Base-by-base conservation (phyloP, 2,797 vertebrate genomes). In the Alca torda region DNA sequence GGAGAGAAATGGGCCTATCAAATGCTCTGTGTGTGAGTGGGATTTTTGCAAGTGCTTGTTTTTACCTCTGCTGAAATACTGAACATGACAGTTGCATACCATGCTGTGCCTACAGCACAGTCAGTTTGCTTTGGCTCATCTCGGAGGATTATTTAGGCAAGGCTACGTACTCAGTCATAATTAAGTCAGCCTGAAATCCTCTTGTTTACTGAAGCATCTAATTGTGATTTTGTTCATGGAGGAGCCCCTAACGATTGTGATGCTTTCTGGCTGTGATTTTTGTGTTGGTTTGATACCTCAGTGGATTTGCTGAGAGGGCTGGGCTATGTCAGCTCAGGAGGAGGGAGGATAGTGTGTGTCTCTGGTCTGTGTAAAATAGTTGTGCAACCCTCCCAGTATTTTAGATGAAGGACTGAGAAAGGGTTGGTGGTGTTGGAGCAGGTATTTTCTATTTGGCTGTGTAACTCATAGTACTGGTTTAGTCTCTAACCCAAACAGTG, bases 171-270 rank as follows among this genome's bases (percentile, higher is more conserved):
- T 84, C 88, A 92, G 63, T 87, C 77, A 82, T 84, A 87, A 94
- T 73, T 87, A 93, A 93, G 70, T 77, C 95, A 82, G 68, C 78
- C 87, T 95, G 84, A 96, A 94, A 93, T 92, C 84, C 81, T 84
- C 74, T 79, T 90, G 90, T 84, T 92, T 96, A 93, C 88, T 87
- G 90, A 93, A 60, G 74, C 89, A 82, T 93, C 86, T 93, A 75
- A 86, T 84, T 87, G 69, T 75, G 61, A 79, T 76, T 89, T 93
- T 69, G 17, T 31, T 96, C 28, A 5, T 88, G 70, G 70, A 93
- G 67, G 46, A 93, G 77, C 46, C 63, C 64, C 51, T 48, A 35
- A 56, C 33, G 43, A 31, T 73, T 93, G 77, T 28, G 70, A 48
- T 84, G 87, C 28, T 87, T 89, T 46, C 89, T 89, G 68, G 70